A percentile compares a stretch with the other conserved stretches of the same genome.
These are phyloP conservation scores for Netelia inedita DNA, from an alignment of 2,888 invertebrate species.

Conservation along the genomic window DNA sequence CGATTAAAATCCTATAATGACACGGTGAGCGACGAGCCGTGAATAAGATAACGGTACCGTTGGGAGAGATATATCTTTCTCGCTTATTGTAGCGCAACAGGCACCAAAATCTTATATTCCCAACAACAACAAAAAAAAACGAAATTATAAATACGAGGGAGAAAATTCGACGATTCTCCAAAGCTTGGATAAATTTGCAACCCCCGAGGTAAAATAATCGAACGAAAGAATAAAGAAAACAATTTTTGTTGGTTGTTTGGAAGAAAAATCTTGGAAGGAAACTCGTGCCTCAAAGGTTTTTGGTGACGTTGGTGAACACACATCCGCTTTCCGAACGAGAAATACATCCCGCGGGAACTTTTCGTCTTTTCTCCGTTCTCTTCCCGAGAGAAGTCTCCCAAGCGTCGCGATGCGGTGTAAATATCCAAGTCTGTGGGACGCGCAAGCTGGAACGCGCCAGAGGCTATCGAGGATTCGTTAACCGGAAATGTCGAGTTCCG, in stretches of 20 bases:
- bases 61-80: neutral
- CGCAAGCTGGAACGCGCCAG: neutral
- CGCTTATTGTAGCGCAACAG: too few species aligned
- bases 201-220: neutral
- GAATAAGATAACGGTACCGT: conserved; percentile 1
- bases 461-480: conserved; percentile 50
- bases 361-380: too few species aligned
- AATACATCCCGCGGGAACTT: too few species aligned
- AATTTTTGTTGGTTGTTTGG: neutral
- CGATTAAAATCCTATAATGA: conserved; percentile 26
- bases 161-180: too few species aligned
- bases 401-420: conserved; percentile 20
- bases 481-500: conserved; percentile 52
- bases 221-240: neutral
- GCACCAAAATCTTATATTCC: too few species aligned
- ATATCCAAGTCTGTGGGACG: conserved; percentile 39
- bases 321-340: neutral
- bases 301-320: neutral
- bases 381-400: too few species aligned
- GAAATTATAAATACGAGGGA: too few species aligned
- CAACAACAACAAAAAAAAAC: too few species aligned
- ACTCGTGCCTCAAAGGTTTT: neutral
- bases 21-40: neutral
- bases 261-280: neutral
- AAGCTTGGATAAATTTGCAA: too few species aligned